These are phyloP conservation scores for Eudyptes chrysolophus DNA, from an alignment of 2,113 vertebrate genomes.

Conservation along the genomic window DNA sequence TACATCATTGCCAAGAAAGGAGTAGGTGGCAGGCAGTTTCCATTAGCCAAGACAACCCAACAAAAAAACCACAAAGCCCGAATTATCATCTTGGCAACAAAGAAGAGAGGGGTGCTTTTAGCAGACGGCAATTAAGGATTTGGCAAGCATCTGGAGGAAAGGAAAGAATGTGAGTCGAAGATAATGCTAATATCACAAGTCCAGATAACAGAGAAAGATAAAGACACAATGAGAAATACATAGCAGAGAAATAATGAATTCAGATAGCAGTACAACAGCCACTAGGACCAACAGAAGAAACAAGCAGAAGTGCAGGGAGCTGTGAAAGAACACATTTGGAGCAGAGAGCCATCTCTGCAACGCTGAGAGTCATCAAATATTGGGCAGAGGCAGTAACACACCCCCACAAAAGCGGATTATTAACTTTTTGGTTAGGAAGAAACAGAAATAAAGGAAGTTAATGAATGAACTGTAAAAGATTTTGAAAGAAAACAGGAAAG, in stretches of 20 bases:
- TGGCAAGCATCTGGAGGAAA: constrained; percentile 40
- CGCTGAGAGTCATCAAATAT: background rate
- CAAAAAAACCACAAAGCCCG: background rate
- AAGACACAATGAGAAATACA: background rate
- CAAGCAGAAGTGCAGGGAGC: background rate
- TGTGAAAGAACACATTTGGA: background rate
- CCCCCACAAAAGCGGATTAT: background rate
- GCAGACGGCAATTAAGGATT: constrained; percentile 14
- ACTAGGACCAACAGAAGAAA: background rate
- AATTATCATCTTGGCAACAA: constrained; percentile 17
- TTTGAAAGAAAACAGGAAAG: background rate
- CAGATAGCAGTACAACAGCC: background rate
- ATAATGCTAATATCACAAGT: background rate
- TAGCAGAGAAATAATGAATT: background rate
- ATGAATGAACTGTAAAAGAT: background rate
- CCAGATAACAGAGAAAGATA: constrained; percentile 24
- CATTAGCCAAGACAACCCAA: background rate
- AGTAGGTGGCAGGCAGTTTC: background rate
- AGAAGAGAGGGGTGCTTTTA: background rate
- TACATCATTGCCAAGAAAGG: background rate
- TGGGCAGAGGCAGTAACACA: background rate
- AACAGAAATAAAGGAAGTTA: constrained; percentile 19
- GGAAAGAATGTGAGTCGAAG: constrained; percentile 18
- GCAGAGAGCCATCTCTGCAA: background rate
- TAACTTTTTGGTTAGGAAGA: background rate